A percentile compares a stretch with the other conserved stretches of the same genome.
Conservation (phyloP, 2,113 vertebrate species). For the Alethe diademata region DNA sequence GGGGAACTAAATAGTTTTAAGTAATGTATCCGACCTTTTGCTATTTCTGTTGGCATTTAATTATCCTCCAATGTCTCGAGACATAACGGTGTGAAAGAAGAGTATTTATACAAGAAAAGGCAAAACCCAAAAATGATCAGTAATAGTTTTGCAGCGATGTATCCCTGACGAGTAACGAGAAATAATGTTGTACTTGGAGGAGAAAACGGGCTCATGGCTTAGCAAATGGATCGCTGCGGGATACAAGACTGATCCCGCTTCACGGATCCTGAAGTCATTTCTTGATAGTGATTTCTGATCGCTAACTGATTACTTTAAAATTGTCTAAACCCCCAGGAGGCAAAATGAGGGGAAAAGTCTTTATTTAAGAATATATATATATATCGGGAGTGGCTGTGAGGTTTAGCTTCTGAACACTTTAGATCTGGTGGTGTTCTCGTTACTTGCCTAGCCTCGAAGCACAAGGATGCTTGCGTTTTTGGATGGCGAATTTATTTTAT, state of each 20-base stretch:
- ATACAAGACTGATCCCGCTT: background rate
- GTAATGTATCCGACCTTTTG: background rate
- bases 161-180: background rate
- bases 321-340: background rate
- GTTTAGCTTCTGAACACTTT: background rate
- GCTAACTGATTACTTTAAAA: background rate
- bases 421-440: background rate
- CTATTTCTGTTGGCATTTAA: background rate
- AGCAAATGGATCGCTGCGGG: background rate
- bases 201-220: background rate
- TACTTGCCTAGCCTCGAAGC: background rate
- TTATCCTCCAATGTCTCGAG: background rate
- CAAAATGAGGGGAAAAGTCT: background rate
- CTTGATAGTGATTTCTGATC: background rate
- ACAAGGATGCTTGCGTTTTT: accelerated
- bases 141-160: background rate
- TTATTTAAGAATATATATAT: background rate
- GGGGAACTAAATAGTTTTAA: background rate
- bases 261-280: background rate
- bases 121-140: background rate
- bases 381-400: background rate
- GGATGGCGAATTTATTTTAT: background rate
- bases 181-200: background rate
- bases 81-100: background rate
- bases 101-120: background rate